Percentiles rank a stretch among this genome's conserved stretches.
Evolutionary conservation across 2,888 invertebrate genomes (phyloP).

Genomic region (Limulus polyphemus): DNA sequence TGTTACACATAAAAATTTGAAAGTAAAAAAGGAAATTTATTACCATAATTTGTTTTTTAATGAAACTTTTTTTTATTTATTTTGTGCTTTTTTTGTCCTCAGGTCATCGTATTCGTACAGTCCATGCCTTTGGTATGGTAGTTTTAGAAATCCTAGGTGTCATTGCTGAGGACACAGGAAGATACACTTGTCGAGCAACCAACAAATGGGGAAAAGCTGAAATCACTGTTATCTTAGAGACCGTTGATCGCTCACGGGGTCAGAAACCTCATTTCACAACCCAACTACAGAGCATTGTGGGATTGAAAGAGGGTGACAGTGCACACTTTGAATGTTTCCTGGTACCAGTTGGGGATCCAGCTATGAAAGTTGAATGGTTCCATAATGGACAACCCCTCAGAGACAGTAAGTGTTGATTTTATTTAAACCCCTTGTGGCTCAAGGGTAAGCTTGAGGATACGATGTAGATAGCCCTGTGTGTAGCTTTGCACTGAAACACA

Average conservation of each 20-base stretch:
- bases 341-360: slow-evolving; percentile 84
- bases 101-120: slow-evolving; percentile 88
- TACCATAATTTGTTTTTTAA: no score
- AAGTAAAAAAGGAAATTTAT: no score
- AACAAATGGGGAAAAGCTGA: slow-evolving; percentile 81
- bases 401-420: slow-evolving; percentile 16
- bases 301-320: slow-evolving; percentile 80
- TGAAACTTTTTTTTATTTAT: no score
- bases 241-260: slow-evolving; percentile 65
- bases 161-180: slow-evolving; percentile 84
- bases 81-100: slow-evolving; percentile 31
- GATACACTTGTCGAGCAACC: slow-evolving; percentile 73
- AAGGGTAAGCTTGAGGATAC: no score
- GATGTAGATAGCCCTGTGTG: no score
- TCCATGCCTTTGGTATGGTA: slow-evolving; percentile 97
- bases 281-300: slow-evolving; percentile 67
- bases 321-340: slow-evolving; percentile 89
- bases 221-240: slow-evolving; percentile 61
- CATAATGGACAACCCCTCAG: slow-evolving; percentile 65
- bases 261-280: slow-evolving; percentile 79
- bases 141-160: slow-evolving; percentile 90
- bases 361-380: slow-evolving; percentile 91
- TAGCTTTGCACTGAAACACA: no score
- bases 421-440: neutral
- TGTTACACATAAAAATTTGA: no score